Conservation (phyloP, 1,140 invertebrate genomes). For the Musca domestica region DNA sequence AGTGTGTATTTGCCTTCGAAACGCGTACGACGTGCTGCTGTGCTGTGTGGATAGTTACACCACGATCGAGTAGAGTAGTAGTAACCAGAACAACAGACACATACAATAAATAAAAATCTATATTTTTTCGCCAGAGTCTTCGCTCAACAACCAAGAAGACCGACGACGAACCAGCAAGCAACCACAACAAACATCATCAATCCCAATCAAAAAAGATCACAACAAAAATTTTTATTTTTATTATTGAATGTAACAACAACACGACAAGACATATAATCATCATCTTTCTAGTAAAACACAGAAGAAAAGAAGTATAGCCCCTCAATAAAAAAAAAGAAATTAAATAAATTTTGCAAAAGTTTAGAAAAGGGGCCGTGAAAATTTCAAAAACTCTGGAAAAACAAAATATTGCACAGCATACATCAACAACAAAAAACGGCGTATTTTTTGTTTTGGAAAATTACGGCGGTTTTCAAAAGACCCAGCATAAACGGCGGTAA, state of each 20-base stretch:
- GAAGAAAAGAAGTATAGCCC: background rate
- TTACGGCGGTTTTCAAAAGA: background rate
- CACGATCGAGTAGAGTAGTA: conserved; percentile 8
- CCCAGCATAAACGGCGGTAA: background rate
- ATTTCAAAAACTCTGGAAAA: conserved; percentile 17
- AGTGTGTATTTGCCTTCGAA: conserved; percentile 55
- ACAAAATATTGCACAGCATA: background rate
- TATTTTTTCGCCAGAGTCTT: background rate
- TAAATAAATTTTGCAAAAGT: conserved; percentile 10
- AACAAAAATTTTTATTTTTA: background rate
- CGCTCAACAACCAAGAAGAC: background rate
- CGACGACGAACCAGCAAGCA: conserved; percentile 11
- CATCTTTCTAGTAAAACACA: background rate
- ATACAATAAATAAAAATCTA: conserved; percentile 27
- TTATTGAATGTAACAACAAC: background rate
- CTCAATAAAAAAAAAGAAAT: background rate
- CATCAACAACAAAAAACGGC: conserved; percentile 1
- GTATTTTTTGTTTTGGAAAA: background rate
- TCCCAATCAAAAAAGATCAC: background rate
- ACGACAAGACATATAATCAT: conserved; percentile 9
- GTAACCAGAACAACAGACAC: conserved; percentile 13
- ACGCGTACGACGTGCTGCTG: conserved; percentile 52
- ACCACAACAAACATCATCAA: conserved; percentile 7
- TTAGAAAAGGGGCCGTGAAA: background rate
- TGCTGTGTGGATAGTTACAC: conserved; percentile 24